Percentiles rank a stretch among this genome's conserved stretches.
phyloP scores from a whole-genome alignment of 53 echinoderm and acorn worm species.

The Holothuria leucospilota region DNA sequence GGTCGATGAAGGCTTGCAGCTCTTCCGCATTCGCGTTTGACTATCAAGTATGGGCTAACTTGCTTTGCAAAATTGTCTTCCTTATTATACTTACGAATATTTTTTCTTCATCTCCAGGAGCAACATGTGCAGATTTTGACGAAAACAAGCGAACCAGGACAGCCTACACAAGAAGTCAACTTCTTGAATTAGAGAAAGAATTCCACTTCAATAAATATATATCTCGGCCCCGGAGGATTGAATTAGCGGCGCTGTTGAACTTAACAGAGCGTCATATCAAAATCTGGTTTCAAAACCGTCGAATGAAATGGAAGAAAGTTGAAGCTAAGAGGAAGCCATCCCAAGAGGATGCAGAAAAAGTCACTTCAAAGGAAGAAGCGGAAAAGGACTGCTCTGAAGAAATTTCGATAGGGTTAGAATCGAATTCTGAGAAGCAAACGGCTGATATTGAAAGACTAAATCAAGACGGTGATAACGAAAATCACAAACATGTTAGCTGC shows the following conservation, averaged over 20 bases:
- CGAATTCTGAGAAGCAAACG: conserved; percentile 15
- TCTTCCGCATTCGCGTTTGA: too few species aligned
- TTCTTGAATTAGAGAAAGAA: conserved; percentile 96
- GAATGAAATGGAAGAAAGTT: conserved; percentile 99
- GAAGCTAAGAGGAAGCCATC: conserved; percentile 87
- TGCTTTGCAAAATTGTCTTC: too few species aligned
- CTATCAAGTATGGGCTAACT: too few species aligned
- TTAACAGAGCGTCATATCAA: conserved; percentile 98
- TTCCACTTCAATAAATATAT: conserved; percentile 99
- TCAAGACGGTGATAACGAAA: background rate
- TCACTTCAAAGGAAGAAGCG: background rate
- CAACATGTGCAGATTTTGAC: conserved; percentile 95
- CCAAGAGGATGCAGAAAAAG: conserved; percentile 63
- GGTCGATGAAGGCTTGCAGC: too few species aligned
- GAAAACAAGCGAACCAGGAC: conserved; percentile 98
- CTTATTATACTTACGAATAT: background rate
- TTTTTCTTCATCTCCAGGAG: conserved; percentile 68
- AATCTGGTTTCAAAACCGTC: conserved; percentile 98
- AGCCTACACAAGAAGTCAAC: conserved; percentile 96
- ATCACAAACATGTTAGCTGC: background rate
- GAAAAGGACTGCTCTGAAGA: conserved; percentile 13
- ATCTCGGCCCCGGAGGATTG: conserved; percentile 89
- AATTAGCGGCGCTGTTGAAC: conserved; percentile 95
- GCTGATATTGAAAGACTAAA: conserved; percentile 31
- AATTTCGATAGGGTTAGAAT: background rate